phyloP scores from a whole-genome alignment of 2,113 vertebrate species.

The Phainopepla nitens region DNA sequence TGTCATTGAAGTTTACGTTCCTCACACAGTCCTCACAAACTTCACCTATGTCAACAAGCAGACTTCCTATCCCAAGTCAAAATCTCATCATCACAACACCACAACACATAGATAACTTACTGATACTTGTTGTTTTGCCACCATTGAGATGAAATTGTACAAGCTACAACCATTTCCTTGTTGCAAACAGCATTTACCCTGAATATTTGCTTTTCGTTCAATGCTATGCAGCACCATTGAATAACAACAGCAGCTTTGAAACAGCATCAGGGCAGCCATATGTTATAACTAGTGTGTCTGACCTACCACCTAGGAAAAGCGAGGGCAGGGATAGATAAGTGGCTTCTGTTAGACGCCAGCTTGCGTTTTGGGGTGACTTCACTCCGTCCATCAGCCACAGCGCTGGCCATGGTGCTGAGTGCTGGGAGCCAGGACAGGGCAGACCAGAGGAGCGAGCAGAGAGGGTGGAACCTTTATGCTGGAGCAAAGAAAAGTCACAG shows the following conservation, averaged over 20 bases:
- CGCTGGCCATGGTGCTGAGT: background rate
- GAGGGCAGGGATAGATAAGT: rapidly evolving
- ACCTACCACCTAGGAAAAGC: too few species aligned
- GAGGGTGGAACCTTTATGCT: rapidly evolving
- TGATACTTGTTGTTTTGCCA: background rate
- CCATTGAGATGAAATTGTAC: background rate
- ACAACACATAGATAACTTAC: background rate
- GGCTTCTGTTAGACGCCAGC: rapidly evolving
- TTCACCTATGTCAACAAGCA: background rate
- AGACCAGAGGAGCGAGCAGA: rapidly evolving
- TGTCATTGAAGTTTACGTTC: background rate
- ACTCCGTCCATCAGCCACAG: rapidly evolving
- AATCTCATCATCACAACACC: background rate
- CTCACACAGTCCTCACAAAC: background rate
- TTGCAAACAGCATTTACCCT: background rate
- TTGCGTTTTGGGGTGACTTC: rapidly evolving
- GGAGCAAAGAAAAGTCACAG: too few species aligned
- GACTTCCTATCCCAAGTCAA: background rate
- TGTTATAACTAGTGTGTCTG: rapidly evolving
- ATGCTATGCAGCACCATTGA: too few species aligned
- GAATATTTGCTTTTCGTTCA: too few species aligned
- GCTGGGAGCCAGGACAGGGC: rapidly evolving
- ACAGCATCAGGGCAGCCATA: too few species aligned
- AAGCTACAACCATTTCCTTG: background rate
- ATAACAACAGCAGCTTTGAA: background rate